Percentiles rank a stretch among this genome's conserved stretches.
Evolutionary conservation across 2,888 invertebrate genomes (phyloP).

Genomic region (Zaprionus obscuricornis): DNA sequence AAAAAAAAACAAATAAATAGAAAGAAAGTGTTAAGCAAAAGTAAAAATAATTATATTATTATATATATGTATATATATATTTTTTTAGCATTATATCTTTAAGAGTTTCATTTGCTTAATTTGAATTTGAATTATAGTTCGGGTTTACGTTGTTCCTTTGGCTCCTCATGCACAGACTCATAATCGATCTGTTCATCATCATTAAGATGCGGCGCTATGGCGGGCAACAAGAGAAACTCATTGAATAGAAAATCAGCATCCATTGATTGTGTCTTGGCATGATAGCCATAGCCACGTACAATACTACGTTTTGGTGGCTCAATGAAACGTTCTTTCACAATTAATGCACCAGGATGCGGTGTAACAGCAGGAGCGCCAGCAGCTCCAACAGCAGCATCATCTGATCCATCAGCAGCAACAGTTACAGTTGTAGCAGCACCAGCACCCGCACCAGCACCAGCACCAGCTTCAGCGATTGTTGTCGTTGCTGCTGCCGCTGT

Average conservation of each 20-base stretch:
- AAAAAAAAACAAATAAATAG: no score
- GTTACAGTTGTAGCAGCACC: no score
- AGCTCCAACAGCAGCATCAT: no score
- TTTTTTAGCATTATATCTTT: no score
- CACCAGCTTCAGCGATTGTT: no score
- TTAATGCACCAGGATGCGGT: constrained; percentile 82
- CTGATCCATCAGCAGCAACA: no score
- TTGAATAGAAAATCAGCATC: constrained; percentile 81
- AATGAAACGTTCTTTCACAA: constrained; percentile 84
- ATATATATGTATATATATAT: no score
- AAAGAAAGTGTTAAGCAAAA: no score
- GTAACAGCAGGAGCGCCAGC: constrained; percentile 14
- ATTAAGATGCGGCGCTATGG: constrained; percentile 47
- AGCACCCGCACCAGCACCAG: no score
- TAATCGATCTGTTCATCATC: constrained; percentile 20
- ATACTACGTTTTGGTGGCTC: constrained; percentile 84
- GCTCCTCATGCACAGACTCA: not conserved
- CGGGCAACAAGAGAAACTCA: constrained; percentile 78
- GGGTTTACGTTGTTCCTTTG: not conserved
- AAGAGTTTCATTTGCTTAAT: no score
- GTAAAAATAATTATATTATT: no score
- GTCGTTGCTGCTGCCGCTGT: not conserved
- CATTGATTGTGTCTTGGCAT: constrained; percentile 82
- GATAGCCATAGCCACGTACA: constrained; percentile 83
- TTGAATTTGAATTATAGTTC: no score